These are phyloP conservation scores for Melanotaenia pygmaea DNA, from an alignment of 2,797 vertebrate genomes.

Conservation along the genomic window DNA sequence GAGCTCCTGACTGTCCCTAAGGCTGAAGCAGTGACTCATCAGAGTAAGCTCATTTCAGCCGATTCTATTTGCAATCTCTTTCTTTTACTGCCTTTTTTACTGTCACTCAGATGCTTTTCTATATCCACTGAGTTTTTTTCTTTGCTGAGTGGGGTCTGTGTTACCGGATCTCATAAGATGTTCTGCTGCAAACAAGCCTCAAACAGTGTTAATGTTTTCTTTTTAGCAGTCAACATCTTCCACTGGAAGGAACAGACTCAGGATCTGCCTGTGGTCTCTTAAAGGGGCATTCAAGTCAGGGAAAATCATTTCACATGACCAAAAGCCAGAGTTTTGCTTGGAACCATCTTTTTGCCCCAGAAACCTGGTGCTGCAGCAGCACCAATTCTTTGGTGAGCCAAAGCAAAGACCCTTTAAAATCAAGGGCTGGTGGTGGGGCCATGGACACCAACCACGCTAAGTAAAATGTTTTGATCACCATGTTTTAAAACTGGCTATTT, in stretches of 20 bases:
- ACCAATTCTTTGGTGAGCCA: too few relatives aligned
- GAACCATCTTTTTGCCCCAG: too few relatives aligned
- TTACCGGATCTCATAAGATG: background rate
- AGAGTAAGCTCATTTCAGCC: background rate
- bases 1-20: background rate
- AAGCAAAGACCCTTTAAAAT: too few relatives aligned
- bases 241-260: background rate
- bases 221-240: background rate
- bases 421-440: too few relatives aligned
- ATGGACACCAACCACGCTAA: background rate
- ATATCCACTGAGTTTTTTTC: background rate
- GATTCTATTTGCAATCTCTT: background rate
- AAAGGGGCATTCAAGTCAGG: background rate
- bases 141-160: background rate
- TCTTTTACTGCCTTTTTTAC: background rate
- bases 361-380: too few relatives aligned
- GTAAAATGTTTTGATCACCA: background rate
- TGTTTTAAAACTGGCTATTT: background rate
- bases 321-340: background rate
- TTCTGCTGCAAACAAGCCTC: background rate
- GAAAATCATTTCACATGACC: background rate
- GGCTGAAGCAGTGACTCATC: background rate
- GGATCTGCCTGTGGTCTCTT: background rate
- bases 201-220: background rate
- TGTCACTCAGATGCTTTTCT: background rate